A percentile compares a stretch with the other conserved stretches of the same genome.
Evolutionary conservation across 2,888 invertebrate genomes (phyloP).

Genomic region (Morpho achilles): DNA sequence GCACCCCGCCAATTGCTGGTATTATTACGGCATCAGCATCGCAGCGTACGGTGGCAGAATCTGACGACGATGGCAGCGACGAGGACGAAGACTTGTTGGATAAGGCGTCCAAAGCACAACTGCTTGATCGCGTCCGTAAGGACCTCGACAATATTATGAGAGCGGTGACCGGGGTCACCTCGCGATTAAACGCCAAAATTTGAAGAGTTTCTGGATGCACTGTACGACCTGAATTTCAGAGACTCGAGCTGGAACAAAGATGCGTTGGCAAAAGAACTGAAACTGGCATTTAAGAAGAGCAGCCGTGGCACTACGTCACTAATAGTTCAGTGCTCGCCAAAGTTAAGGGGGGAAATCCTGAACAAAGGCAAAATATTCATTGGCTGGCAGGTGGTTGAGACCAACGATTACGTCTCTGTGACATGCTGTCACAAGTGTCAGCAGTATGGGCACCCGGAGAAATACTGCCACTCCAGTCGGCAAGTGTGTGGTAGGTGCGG

Average conservation of each 20-base stretch:
- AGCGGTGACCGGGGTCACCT: too few species aligned
- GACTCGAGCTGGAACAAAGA: background rate
- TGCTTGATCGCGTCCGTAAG: too few species aligned
- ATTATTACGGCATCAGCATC: too few species aligned
- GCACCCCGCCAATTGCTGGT: too few species aligned
- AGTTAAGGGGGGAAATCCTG: constrained; percentile 3
- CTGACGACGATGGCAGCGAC: too few species aligned
- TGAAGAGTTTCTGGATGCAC: background rate
- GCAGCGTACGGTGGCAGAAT: too few species aligned
- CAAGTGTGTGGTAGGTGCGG: constrained; percentile 4
- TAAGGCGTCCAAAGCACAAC: too few species aligned
- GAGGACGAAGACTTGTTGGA: too few species aligned
- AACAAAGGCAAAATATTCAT: background rate
- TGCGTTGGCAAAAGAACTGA: background rate
- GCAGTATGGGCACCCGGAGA: constrained; percentile 37
- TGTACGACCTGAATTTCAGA: constrained; percentile 12
- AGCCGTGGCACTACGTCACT: background rate
- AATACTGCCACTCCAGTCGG: constrained; percentile 30
- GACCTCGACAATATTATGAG: too few species aligned
- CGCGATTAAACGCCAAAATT: background rate
- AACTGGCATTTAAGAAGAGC: constrained; percentile 11
- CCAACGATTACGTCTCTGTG: constrained; percentile 17
- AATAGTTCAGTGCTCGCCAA: constrained; percentile 20
- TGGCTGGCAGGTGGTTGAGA: background rate
- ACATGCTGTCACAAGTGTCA: constrained; percentile 36